phyloP scores from a whole-genome alignment of 1,140 invertebrate species.

The Neodiprion virginianus region DNA sequence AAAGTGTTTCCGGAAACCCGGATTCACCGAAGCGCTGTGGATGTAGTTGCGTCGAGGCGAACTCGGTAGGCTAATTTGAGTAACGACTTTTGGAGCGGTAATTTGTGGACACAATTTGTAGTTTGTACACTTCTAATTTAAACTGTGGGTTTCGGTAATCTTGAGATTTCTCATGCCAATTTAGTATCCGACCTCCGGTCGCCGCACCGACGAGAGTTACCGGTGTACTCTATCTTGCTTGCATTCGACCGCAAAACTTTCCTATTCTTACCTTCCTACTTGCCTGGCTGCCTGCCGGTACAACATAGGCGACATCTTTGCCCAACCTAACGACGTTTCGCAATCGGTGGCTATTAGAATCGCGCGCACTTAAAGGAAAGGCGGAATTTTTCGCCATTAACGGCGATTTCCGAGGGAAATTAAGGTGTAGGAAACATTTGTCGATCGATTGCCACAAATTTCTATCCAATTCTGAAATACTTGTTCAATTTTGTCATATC shows the following conservation, averaged over 20 bases:
- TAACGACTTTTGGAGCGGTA: conserved; percentile 33
- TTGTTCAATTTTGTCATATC: no score
- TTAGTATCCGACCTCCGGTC: conserved; percentile 26
- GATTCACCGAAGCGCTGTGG: not conserved
- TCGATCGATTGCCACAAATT: no score
- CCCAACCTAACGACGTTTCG: conserved; percentile 31
- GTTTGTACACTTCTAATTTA: conserved; percentile 52
- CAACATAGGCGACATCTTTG: no score
- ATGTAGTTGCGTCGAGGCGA: not conserved
- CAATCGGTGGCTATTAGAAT: no score
- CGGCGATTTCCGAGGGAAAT: no score
- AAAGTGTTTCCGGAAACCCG: not conserved
- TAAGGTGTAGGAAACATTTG: no score
- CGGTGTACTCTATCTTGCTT: conserved; percentile 20
- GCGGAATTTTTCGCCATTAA: no score
- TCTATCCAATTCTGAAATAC: no score
- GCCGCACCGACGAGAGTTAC: conserved; percentile 27
- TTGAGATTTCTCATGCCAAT: conserved; percentile 55
- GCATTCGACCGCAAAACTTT: conserved; percentile 48
- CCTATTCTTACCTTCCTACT: conserved; percentile 34
- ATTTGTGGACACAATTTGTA: conserved; percentile 53
- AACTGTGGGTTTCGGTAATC: conserved; percentile 56
- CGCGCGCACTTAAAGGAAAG: no score
- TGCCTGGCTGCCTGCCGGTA: no score
- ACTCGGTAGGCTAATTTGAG: not conserved